A percentile compares a stretch with the other conserved stretches of the same genome.
These are phyloP conservation scores for Nezara viridula DNA, from an alignment of 2,888 invertebrate genomes.

Conservation along the genomic window DNA sequence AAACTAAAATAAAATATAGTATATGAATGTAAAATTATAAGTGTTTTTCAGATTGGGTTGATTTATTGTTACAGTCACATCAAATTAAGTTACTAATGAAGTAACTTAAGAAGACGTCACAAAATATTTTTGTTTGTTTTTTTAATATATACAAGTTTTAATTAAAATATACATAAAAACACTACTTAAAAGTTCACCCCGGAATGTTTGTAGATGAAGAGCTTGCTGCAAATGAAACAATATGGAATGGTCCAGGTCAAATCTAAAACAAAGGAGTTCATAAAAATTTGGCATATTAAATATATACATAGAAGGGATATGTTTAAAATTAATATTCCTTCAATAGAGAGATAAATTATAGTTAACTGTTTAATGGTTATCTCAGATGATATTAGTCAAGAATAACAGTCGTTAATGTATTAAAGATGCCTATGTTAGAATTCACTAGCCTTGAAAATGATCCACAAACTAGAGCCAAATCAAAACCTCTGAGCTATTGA, in stretches of 20 bases:
- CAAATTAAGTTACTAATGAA: constrained; percentile 30
- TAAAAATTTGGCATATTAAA: not conserved
- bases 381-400: no score
- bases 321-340: no score
- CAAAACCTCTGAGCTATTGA: no score
- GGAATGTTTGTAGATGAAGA: constrained; percentile 48
- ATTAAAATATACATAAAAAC: constrained; percentile 48
- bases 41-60: not conserved
- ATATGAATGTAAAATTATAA: constrained; percentile 10
- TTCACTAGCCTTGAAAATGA: no score
- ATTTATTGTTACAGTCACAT: constrained; percentile 8
- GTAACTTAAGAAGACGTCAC: constrained; percentile 7
- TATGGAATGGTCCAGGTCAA: constrained; percentile 44
- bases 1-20: constrained; percentile 12
- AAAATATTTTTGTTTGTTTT: constrained; percentile 17
- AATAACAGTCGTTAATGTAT: no score
- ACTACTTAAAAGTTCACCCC: constrained; percentile 44
- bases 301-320: no score
- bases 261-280: not conserved
- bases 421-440: no score
- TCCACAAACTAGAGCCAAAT: no score
- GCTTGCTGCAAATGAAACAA: constrained; percentile 45
- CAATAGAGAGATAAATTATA: no score
- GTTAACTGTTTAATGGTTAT: no score
- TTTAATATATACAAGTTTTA: constrained; percentile 35